Conservation (phyloP, 2,888 invertebrate species). For the Anagyrus pseudococci region DNA sequence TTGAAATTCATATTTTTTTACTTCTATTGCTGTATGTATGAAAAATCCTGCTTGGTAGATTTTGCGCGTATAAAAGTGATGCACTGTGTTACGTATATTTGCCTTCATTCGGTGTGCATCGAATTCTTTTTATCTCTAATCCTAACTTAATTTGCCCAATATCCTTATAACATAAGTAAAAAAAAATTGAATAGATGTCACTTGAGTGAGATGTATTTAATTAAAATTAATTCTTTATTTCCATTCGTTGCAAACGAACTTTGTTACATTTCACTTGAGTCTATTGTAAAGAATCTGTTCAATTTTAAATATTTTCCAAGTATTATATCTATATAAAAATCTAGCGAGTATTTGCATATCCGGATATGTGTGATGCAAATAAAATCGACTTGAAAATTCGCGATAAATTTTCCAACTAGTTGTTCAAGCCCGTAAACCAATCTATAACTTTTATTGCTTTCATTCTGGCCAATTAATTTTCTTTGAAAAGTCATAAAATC, state of each 20-base stretch:
- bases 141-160: too few species aligned
- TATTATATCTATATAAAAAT: too few species aligned
- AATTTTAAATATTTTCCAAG: too few species aligned
- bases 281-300: too few species aligned
- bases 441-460: neutral
- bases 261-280: too few species aligned
- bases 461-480: neutral
- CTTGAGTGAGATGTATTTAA: too few species aligned
- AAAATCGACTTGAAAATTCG: neutral
- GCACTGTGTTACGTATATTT: slow-evolving; percentile 13
- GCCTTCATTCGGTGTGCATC: neutral
- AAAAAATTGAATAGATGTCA: too few species aligned
- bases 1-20: slow-evolving; percentile 27
- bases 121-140: neutral
- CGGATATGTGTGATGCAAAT: slow-evolving; percentile 29
- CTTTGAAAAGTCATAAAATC: neutral
- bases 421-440: neutral
- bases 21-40: slow-evolving; percentile 24
- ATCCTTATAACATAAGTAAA: too few species aligned
- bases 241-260: too few species aligned
- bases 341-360: slow-evolving; percentile 34
- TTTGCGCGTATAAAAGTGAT: slow-evolving; percentile 9
- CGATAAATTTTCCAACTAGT: neutral
- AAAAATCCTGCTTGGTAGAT: slow-evolving; percentile 35
- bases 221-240: too few species aligned